Conservation (phyloP, 2,888 invertebrate genomes). For the Pyrocoelia pectoralis region DNA sequence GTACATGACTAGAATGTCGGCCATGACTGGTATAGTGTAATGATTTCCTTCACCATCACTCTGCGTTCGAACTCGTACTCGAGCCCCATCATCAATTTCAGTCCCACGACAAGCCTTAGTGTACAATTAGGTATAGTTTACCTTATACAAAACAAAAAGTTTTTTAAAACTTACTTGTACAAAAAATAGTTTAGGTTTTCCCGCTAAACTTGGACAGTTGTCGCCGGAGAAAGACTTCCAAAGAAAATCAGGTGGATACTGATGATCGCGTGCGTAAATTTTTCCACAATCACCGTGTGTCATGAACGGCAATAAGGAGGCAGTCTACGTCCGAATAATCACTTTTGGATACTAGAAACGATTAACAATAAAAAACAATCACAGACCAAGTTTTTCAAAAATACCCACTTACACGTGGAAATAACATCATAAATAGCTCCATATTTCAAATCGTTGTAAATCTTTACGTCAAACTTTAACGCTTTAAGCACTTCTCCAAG, state of each 20-base stretch:
- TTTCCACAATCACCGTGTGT: conserved; percentile 71
- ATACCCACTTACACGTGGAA: conserved; percentile 62
- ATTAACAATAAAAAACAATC: too few relatives aligned
- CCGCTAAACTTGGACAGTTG: conserved; percentile 66
- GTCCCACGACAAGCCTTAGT: conserved; percentile 72
- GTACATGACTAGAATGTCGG: conserved; percentile 76
- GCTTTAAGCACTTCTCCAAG: conserved; percentile 68
- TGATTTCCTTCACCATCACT: conserved; percentile 41
- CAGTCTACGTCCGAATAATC: conserved; percentile 70
- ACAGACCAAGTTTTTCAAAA: too few relatives aligned
- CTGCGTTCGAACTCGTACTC: conserved; percentile 39
- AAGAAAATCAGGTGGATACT: conserved; percentile 66
- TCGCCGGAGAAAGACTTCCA: conserved; percentile 68
- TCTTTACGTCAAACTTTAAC: conserved; percentile 75
- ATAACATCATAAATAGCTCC: conserved; percentile 72
- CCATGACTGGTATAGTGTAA: conserved; percentile 72
- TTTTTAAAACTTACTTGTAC: too few relatives aligned
- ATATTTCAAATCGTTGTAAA: conserved; percentile 73
- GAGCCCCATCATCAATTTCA: conserved; percentile 65
- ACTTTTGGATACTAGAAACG: conserved; percentile 58
- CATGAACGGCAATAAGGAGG: conserved; percentile 67
- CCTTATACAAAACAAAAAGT: too few relatives aligned
- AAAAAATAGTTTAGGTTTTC: conserved; percentile 77
- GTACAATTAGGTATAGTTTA: too few relatives aligned
- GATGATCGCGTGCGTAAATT: conserved; percentile 67